Conservation (phyloP, 1,140 invertebrate species). For the Tetranychus cinnabarinus region DNA sequence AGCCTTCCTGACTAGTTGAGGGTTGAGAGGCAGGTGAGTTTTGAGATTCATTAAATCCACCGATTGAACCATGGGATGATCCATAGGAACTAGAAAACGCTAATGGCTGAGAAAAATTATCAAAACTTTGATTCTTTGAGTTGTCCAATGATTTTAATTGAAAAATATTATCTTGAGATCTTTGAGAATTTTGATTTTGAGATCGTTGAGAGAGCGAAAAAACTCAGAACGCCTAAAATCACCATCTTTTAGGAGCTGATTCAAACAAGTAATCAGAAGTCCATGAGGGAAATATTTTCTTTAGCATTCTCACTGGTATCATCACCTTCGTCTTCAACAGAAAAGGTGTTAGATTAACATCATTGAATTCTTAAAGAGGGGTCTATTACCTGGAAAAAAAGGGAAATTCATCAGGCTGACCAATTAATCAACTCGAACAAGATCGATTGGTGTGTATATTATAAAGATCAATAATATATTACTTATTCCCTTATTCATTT, state of each 20-base stretch:
- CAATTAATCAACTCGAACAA: background rate
- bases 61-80: background rate
- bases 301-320: background rate
- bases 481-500: no score
- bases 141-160: background rate
- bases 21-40: background rate
- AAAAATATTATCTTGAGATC: background rate
- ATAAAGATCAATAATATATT: no score
- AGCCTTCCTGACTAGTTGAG: background rate
- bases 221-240: background rate
- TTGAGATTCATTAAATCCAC: no score
- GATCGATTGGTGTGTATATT: no score
- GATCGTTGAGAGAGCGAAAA: no score
- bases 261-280: background rate
- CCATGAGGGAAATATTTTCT: background rate
- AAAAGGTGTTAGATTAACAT: no score
- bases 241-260: background rate
- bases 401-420: background rate
- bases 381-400: background rate
- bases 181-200: no score
- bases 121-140: background rate
- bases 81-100: background rate
- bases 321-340: background rate
- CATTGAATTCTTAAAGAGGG: no score
- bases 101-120: background rate